Evolutionary conservation across 2,888 invertebrate genomes (phyloP), one percentile per base, ranked within the genome.

Genomic region (Phlogophora meticulosa): DNA sequence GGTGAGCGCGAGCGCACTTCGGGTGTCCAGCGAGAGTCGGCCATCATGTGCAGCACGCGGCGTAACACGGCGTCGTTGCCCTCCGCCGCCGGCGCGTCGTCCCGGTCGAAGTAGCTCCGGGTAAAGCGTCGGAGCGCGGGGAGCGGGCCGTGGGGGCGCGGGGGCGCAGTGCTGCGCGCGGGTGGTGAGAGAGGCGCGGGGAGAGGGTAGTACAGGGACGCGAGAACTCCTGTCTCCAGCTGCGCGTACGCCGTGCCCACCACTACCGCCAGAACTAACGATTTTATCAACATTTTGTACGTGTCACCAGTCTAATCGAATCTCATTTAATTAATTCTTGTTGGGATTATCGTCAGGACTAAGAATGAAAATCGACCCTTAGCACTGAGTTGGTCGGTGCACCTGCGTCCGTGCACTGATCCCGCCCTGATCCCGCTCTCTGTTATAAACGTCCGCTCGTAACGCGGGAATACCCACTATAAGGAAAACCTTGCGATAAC

Each of bases 1-100:
- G n/a, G 11, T 0, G 34, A 5, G 22, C 84, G 61, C n/a, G 76
- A 60, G 20, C 62, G 51, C 22, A 86, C 81, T 1, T 78, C 74
- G 5, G 85, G 87, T 15, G 71, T 66, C 87, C 88, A 87, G 57
- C 34, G 28, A 0, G 84, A 82, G 56, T 81, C 75, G 11, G 38
- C 22, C 79, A 85, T 78, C 22, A 43, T 48, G 4, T 40, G 22
- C 7, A 68, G 62, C 9, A 81, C 64, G 3, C 78, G 72, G 5
- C 55, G 45, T 11, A 83, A 13, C 9, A 57, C 52, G 11, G 70
- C 82, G 60, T 81, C 58, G 69, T 85, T 85, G 7, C 79, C 74
- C 32, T 76, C 78, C 0, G 7, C n/a, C 7, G 15, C 22, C 28
- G n/a, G n/a, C n/a, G 63, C 75, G 11, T 60, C 57, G 22, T 78